Conservation (phyloP, 2,113 vertebrate genomes). For the Bostrychus sinensis region DNA sequence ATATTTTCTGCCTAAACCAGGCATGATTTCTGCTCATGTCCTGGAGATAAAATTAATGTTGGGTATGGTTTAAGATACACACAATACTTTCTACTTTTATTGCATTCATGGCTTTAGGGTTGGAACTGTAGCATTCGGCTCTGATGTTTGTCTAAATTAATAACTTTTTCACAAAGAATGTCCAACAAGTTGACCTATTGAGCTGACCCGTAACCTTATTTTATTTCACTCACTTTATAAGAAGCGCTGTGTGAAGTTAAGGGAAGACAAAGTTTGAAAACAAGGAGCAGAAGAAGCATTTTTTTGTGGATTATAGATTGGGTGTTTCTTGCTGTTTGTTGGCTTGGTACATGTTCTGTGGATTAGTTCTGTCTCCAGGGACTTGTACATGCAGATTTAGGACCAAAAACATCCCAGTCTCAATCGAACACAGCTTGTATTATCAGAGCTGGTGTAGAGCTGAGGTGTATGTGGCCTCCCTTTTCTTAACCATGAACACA, state of each 20-base stretch:
- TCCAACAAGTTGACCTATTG: neutral
- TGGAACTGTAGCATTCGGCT: too few species aligned
- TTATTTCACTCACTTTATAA: neutral
- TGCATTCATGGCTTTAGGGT: too few species aligned
- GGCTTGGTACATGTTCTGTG: neutral
- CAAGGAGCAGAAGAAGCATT: neutral
- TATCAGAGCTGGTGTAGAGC: neutral
- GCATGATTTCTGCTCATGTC: too few species aligned
- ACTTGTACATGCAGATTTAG: neutral
- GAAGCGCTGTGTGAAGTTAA: neutral
- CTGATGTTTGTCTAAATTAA: too few species aligned
- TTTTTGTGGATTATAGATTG: conserved; percentile 7
- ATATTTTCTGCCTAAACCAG: too few species aligned
- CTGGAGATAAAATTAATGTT: too few species aligned
- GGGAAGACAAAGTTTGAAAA: conserved; percentile 2
- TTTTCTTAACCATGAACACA: neutral
- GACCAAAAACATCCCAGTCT: too few species aligned
- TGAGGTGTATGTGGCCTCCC: neutral
- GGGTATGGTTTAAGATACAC: too few species aligned
- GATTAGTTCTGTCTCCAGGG: conserved; percentile 4
- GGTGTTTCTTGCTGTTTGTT: neutral
- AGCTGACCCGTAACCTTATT: neutral
- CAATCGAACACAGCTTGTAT: neutral
- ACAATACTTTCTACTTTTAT: too few species aligned
- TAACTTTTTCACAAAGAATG: too few species aligned